Percentiles rank a stretch among this genome's conserved stretches.
Conservation (phyloP, 2,888 invertebrate species). For the Melanostoma mellinum region DNA sequence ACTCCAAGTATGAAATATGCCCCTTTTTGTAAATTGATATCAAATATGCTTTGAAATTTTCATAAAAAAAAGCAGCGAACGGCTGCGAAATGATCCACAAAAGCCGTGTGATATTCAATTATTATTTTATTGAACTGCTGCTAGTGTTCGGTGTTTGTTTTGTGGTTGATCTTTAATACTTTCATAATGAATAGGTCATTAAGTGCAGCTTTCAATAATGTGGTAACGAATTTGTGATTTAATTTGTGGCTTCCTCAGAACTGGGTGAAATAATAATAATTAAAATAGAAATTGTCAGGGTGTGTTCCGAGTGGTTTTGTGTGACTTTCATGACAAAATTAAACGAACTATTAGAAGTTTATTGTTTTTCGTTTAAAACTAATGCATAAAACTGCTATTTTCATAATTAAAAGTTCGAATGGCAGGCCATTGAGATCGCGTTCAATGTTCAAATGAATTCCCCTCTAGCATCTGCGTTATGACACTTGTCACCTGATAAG, state of each 20-base stretch:
- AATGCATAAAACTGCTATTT: too few relatives aligned
- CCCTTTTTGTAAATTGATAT: conserved; percentile 16
- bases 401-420: too few relatives aligned
- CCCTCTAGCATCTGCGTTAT: too few relatives aligned
- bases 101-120: conserved; percentile 15
- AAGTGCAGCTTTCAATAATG: neutral
- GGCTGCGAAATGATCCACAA: neutral
- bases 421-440: too few relatives aligned
- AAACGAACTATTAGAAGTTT: too few relatives aligned
- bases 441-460: too few relatives aligned
- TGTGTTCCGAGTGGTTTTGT: too few relatives aligned
- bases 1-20: too few relatives aligned
- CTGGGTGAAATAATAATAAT: conserved; percentile 2
- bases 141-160: neutral
- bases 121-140: conserved; percentile 28
- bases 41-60: too few relatives aligned
- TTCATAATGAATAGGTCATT: neutral
- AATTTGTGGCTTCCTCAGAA: conserved; percentile 15
- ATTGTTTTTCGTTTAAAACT: too few relatives aligned
- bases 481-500: too few relatives aligned
- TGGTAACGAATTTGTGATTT: conserved; percentile 9
- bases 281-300: neutral
- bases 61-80: too few relatives aligned
- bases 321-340: neutral
- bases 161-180: neutral